Evolutionary conservation across 2,113 vertebrate genomes (phyloP).

Genomic region (Apistogramma diplotaenia): DNA sequence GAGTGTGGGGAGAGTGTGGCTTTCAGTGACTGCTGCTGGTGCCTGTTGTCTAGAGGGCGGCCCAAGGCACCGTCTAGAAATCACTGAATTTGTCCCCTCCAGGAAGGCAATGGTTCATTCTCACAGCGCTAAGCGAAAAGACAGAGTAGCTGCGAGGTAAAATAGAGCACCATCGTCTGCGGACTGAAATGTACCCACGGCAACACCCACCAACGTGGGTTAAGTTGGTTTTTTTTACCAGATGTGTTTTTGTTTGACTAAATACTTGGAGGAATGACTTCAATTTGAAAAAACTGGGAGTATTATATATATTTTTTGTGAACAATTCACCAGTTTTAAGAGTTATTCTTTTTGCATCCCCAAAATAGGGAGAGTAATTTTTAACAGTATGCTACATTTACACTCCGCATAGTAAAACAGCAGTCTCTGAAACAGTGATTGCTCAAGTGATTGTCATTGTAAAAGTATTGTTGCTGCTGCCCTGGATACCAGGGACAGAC

Average conservation of each 20-base stretch:
- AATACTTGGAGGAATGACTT: neutral
- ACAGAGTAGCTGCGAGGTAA: slow-evolving; percentile 2
- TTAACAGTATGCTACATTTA: slow-evolving; percentile 5
- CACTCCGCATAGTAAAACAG: neutral
- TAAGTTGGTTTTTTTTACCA: neutral
- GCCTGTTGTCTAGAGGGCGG: slow-evolving; percentile 41
- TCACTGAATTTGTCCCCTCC: slow-evolving; percentile 42
- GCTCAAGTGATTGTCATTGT: slow-evolving; percentile 13
- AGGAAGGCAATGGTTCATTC: slow-evolving; percentile 19
- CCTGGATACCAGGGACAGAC: neutral
- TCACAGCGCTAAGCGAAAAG: slow-evolving; percentile 5
- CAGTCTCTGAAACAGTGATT: neutral
- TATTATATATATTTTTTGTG: neutral
- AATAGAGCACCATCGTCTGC: neutral
- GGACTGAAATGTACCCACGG: neutral
- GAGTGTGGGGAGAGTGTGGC: neutral
- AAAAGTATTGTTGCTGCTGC: slow-evolving; percentile 2
- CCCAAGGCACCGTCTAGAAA: slow-evolving; percentile 50
- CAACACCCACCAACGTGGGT: neutral
- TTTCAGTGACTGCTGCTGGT: slow-evolving; percentile 24
- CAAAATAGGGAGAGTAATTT: neutral
- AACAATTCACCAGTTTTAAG: neutral
- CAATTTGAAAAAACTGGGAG: neutral
- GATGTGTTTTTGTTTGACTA: neutral
- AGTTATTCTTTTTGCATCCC: neutral